Conservation (phyloP, 1,140 invertebrate genomes). For the Dinothrombium tinctorium region DNA sequence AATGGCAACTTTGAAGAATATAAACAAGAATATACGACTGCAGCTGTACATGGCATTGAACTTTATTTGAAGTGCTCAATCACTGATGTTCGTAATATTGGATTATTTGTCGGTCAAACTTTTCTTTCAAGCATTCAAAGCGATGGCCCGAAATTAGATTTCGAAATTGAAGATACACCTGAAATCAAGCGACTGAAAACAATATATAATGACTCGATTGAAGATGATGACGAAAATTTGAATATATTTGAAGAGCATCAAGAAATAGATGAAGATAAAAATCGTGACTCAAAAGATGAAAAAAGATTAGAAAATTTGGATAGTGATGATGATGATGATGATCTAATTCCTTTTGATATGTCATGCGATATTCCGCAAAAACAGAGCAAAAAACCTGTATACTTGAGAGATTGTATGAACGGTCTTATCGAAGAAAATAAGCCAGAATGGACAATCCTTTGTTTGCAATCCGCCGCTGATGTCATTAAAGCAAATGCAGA, state of each 20-base stretch:
- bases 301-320: not conserved
- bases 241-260: constrained; percentile 7
- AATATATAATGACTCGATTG: constrained; percentile 5
- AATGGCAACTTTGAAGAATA: constrained; percentile 18
- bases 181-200: not conserved
- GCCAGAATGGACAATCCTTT: constrained; percentile 37
- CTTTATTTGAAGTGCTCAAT: constrained; percentile 44
- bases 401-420: constrained; percentile 52
- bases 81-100: constrained; percentile 34
- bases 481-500: constrained; percentile 41
- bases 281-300: not conserved
- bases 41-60: constrained; percentile 37
- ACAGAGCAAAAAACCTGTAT: constrained; percentile 36
- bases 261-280: constrained; percentile 3
- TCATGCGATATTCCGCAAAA: constrained; percentile 38
- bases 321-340: constrained; percentile 34
- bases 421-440: constrained; percentile 37
- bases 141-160: constrained; percentile 23
- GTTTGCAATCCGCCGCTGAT: constrained; percentile 35
- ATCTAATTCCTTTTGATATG: constrained; percentile 53
- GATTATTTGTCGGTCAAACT: constrained; percentile 54
- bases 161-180: constrained; percentile 16
- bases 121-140: constrained; percentile 31
- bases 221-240: constrained; percentile 12
- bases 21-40: constrained; percentile 27